A percentile compares a stretch with the other conserved stretches of the same genome.
Conservation (phyloP, 1,140 invertebrate species). For the Mylabris phalerata region DNA sequence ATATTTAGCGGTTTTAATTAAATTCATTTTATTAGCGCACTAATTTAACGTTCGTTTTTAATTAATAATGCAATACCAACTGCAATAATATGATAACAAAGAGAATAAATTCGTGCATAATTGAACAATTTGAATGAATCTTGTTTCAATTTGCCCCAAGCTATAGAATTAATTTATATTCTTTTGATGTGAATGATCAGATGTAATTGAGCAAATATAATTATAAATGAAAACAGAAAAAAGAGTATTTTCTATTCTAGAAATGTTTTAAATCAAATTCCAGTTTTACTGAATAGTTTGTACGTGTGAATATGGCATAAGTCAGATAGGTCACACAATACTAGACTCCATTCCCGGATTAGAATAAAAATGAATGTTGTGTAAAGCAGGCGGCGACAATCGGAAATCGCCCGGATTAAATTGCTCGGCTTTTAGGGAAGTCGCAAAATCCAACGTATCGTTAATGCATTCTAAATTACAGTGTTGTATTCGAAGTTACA, state of each 20-base stretch:
- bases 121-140: slow-evolving; percentile 10
- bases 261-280: too few species aligned
- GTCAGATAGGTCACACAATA: too few species aligned
- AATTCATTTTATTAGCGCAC: too few species aligned
- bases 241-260: too few species aligned
- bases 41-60: too few species aligned
- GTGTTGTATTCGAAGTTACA: slow-evolving; percentile 12
- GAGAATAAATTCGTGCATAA: slow-evolving; percentile 9
- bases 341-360: slow-evolving; percentile 3
- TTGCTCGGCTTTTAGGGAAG: slow-evolving; percentile 9
- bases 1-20: too few species aligned
- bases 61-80: too few species aligned
- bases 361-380: slow-evolving; percentile 22
- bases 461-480: slow-evolving; percentile 14
- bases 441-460: slow-evolving; percentile 10
- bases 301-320: too few species aligned
- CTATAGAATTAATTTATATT: slow-evolving; percentile 9
- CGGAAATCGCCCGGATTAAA: slow-evolving; percentile 20
- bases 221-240: too few species aligned
- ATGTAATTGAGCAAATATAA: slow-evolving; percentile 1
- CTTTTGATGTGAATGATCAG: slow-evolving; percentile 12
- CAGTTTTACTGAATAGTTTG: too few species aligned
- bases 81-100: slow-evolving; percentile 10
- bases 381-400: slow-evolving; percentile 20
- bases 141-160: slow-evolving; percentile 8